phyloP scores from a whole-genome alignment of 2,888 invertebrate species.

The Petrolisthes manimaculis region DNA sequence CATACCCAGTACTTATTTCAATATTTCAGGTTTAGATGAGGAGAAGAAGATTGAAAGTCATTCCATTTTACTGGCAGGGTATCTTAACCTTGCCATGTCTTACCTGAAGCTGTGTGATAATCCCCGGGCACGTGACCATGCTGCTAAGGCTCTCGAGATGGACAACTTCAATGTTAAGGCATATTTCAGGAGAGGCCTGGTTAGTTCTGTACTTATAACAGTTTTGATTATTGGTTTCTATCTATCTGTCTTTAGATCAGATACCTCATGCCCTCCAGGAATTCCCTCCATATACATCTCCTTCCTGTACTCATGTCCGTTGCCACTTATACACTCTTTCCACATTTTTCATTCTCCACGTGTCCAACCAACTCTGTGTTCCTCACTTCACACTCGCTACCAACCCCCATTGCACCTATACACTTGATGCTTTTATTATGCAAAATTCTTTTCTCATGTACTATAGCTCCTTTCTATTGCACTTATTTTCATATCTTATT shows the following conservation, averaged over 20 bases:
- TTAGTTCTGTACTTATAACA: slow-evolving; percentile 66
- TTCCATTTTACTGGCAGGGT: slow-evolving; percentile 78
- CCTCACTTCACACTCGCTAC: too few relatives aligned
- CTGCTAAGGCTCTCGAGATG: slow-evolving; percentile 82
- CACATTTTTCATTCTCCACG: too few relatives aligned
- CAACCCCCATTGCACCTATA: too few relatives aligned
- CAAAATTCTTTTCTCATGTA: too few relatives aligned
- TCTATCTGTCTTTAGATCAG: too few relatives aligned
- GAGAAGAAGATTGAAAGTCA: slow-evolving; percentile 72
- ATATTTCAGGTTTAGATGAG: slow-evolving; percentile 70
- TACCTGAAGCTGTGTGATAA: slow-evolving; percentile 81
- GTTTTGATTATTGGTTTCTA: too few relatives aligned
- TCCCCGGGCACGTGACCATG: slow-evolving; percentile 80
- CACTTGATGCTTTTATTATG: too few relatives aligned
- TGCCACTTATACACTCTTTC: too few relatives aligned
- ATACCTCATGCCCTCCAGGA: not conserved
- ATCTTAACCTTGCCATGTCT: slow-evolving; percentile 86
- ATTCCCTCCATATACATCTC: not conserved
- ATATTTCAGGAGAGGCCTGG: slow-evolving; percentile 86
- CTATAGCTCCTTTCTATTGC: too few relatives aligned
- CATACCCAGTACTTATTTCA: not conserved
- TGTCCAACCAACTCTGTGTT: too few relatives aligned
- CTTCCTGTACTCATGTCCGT: not conserved
- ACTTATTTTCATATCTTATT: too few relatives aligned
- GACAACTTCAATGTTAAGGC: slow-evolving; percentile 88